A percentile compares a stretch with the other conserved stretches of the same genome.
Conservation (phyloP, 2,888 invertebrate genomes). For the Leucozona laternaria region DNA sequence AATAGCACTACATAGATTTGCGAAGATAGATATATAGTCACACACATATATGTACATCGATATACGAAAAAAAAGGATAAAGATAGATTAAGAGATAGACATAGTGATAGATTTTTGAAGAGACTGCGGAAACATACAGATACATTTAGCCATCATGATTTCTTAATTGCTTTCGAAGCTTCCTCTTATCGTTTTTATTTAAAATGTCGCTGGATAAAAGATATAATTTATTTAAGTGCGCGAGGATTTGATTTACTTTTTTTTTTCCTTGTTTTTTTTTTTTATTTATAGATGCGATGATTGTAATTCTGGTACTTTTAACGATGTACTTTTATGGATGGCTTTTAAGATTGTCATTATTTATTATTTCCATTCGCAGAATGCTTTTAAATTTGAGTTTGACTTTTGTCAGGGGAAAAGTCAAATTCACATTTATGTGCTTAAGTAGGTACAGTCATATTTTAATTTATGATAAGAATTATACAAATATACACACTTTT, state of each 20-base stretch:
- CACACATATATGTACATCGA: slow-evolving; percentile 65
- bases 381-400: slow-evolving; percentile 45
- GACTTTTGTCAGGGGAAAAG: slow-evolving; percentile 37
- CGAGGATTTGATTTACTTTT: background rate
- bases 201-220: background rate
- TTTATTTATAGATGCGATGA: background rate
- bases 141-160: slow-evolving; percentile 35
- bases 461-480: background rate
- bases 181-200: background rate
- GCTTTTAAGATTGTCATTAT: slow-evolving; percentile 28
- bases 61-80: slow-evolving; percentile 46
- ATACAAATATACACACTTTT: background rate
- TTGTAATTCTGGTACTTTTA: slow-evolving; percentile 1
- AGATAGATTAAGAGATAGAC: slow-evolving; percentile 33
- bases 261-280: background rate
- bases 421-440: slow-evolving; percentile 32
- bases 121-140: slow-evolving; percentile 33
- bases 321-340: background rate
- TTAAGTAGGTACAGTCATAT: slow-evolving; percentile 29
- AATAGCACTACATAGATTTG: slow-evolving; percentile 76
- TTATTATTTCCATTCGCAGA: slow-evolving; percentile 33
- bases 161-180: slow-evolving; percentile 9
- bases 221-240: slow-evolving; percentile 23
- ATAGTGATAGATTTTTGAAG: slow-evolving; percentile 3
- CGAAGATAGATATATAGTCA: slow-evolving; percentile 58